Evolutionary conservation across 1,140 invertebrate genomes (phyloP), one percentile per base, ranked within the genome.

Genomic region (Vanessa tameamea): DNA sequence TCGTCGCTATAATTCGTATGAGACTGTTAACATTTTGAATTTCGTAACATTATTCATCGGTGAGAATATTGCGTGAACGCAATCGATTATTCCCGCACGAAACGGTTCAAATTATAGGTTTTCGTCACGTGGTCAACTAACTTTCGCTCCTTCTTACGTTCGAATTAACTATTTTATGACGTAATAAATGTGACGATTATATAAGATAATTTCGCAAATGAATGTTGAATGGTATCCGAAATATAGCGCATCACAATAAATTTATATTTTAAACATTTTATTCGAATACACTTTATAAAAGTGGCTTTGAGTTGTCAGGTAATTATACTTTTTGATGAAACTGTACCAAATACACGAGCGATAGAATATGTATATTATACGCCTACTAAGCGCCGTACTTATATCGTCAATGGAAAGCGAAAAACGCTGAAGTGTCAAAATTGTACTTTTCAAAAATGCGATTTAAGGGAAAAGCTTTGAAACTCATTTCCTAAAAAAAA

Each of bases 111-210:
- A 82, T 74, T 69, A 76, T 64, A 71, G 74, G 64, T 82, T 84
- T 80, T 78, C 75, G 80, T 78, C 77, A 82, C 71, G 78, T 76
- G 72, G 76, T 63, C 78, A 76, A 82, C 63, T 75, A 80, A 84
- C 86, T 87, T 87, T 88, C 86, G 83, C 83, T 86, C 82, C 78
- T 81, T 78, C 77, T 83, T 81, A 85, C 80, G 81, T 77, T 77
- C 31, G 14, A n/a, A 14, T 59, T 16, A 57, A 57, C 53, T 57
- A 57, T 57, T 57, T 57, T 57, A 37, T n/a, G 13, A 15, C 57
- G 31, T 37, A 61, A 61, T 61, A 61, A 31, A 31, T 37, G 6
- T 26, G 14, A 37, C 57, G 37, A n/a, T 61, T 61, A 23, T 12
- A 23, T 61, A 61, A 61, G 57, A 23, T 26, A 61, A 15, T n/a